Percentiles rank a stretch among this genome's conserved stretches.
Evolutionary conservation across 2,888 invertebrate genomes (phyloP).

Genomic region (Slavum lentiscoides): DNA sequence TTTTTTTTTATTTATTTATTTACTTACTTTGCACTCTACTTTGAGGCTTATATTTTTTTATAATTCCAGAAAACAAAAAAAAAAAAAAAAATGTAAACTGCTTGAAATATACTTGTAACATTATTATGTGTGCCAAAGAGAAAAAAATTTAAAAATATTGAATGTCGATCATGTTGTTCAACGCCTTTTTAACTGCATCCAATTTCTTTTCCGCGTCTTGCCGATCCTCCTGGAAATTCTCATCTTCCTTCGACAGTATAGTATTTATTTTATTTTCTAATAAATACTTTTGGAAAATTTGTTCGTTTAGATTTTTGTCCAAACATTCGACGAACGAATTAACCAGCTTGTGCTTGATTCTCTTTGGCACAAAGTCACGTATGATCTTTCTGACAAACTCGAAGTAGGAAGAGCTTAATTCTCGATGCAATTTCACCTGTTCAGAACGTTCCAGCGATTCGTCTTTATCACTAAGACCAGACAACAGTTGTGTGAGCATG

Average conservation of each 20-base stretch:
- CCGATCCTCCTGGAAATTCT: not conserved
- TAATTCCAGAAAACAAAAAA: too few species aligned
- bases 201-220: not conserved
- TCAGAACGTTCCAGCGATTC: not conserved
- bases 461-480: not conserved
- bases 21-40: too few species aligned
- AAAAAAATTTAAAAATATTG: not conserved
- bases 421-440: slow-evolving; percentile 2
- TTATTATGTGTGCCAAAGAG: not conserved
- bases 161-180: slow-evolving; percentile 11
- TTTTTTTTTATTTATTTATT: too few species aligned
- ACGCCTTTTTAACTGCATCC: slow-evolving; percentile 1
- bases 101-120: too few species aligned
- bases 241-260: not conserved
- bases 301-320: not conserved
- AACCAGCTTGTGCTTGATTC: slow-evolving; percentile 10
- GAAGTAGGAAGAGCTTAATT: slow-evolving; percentile 9
- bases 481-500: not conserved
- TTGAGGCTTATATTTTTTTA: too few species aligned
- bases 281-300: slow-evolving; percentile 19
- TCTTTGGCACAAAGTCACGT: slow-evolving; percentile 7
- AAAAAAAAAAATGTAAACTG: too few species aligned
- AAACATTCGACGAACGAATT: not conserved
- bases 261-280: not conserved
- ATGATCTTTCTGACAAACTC: slow-evolving; percentile 5